phyloP scores from a whole-genome alignment of 2,113 vertebrate genomes.

The Stictonetta naevosa region DNA sequence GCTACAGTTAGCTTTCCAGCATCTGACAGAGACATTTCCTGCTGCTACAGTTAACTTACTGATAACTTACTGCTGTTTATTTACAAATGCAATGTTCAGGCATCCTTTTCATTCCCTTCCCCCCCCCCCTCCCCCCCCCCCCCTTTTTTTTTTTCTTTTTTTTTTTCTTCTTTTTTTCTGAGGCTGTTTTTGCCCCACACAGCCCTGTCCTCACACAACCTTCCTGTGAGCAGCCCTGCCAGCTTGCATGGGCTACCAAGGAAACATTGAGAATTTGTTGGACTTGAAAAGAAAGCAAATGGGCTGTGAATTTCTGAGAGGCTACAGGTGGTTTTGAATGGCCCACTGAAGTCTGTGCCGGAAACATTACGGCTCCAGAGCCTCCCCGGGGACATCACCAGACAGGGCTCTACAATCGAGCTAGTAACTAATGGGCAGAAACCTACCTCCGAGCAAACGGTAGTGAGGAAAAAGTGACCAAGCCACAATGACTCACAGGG shows the following conservation, averaged over 20 bases:
- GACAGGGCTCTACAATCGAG: rapidly evolving
- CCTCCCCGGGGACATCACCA: background rate
- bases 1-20: slow-evolving; percentile 7
- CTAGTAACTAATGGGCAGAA: background rate
- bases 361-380: background rate
- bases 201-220: background rate
- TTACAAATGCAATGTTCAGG: slow-evolving; percentile 16
- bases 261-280: background rate
- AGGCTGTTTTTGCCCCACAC: background rate
- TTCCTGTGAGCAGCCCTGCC: background rate
- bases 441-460: background rate
- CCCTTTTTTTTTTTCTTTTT: no score
- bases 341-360: background rate
- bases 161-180: background rate
- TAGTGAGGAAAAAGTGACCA: slow-evolving; percentile 1
- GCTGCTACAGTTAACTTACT: background rate
- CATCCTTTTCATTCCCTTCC: background rate
- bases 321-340: slow-evolving; percentile 14
- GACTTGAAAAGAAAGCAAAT: background rate
- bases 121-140: no score
- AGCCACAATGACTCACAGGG: slow-evolving; percentile 13
- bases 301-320: background rate
- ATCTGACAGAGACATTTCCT: slow-evolving; percentile 4
- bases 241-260: background rate
- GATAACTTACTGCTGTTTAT: slow-evolving; percentile 19